These are phyloP conservation scores for Pseudanteris insignis DNA, from an alignment of 2,888 invertebrate species.

Conservation along the genomic window DNA sequence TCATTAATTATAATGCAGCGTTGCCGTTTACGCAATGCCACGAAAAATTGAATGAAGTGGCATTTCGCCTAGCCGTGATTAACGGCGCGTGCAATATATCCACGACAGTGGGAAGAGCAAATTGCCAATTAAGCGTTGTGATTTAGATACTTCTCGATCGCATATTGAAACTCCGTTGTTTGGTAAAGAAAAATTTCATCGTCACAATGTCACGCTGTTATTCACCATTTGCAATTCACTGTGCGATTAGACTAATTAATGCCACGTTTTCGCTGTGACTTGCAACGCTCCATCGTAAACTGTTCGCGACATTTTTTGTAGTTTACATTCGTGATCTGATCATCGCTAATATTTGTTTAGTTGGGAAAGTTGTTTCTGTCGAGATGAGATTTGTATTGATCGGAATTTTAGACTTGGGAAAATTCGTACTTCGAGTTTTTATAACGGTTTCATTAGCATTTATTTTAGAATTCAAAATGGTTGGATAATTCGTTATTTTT, in stretches of 20 bases:
- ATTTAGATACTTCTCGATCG: constrained; percentile 39
- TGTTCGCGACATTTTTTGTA: too few species aligned
- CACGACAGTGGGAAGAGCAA: constrained; percentile 45
- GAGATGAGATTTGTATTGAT: too few species aligned
- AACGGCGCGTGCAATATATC: constrained; percentile 44
- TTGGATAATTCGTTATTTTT: too few species aligned
- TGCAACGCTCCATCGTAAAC: too few species aligned
- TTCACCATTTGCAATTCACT: constrained; percentile 24
- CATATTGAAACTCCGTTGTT: constrained; percentile 35
- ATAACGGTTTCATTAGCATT: too few species aligned
- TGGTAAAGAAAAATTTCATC: constrained; percentile 24
- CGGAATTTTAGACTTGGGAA: too few species aligned
- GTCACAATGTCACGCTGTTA: constrained; percentile 16
- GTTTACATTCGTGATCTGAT: not conserved
- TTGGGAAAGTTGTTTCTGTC: too few species aligned
- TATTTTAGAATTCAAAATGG: too few species aligned
- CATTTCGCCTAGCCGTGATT: constrained; percentile 41
- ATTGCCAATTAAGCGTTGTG: constrained; percentile 44
- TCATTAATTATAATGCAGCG: constrained; percentile 43
- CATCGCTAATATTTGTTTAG: too few species aligned
- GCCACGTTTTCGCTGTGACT: constrained; percentile 10
- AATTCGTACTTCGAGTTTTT: too few species aligned
- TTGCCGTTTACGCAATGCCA: constrained; percentile 45
- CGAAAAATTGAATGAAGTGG: constrained; percentile 44
- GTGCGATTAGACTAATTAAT: not conserved